Percentiles rank a stretch among this genome's conserved stretches.
Conservation (phyloP, 1,140 invertebrate species). For the Drosophila tropicalis region DNA sequence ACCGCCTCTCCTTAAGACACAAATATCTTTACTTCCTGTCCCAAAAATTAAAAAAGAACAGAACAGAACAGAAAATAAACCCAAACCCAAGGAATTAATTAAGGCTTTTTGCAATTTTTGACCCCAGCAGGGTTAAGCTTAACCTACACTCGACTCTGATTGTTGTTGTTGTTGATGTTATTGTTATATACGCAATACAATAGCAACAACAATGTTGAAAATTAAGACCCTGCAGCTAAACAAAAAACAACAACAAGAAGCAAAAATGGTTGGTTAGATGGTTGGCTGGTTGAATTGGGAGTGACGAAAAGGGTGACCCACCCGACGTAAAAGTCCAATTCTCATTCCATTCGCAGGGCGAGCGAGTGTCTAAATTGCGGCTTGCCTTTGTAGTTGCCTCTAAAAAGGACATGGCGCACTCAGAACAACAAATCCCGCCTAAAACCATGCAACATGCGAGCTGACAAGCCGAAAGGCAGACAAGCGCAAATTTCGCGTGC, state of each 20-base stretch:
- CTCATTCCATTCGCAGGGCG: constrained; percentile 19
- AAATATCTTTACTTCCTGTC: too few relatives aligned
- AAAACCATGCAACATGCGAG: constrained; percentile 81
- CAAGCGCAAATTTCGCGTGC: constrained; percentile 80
- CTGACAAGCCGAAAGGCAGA: constrained; percentile 80
- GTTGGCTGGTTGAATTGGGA: background rate
- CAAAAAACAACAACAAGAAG: constrained; percentile 14
- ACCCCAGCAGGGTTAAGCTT: constrained; percentile 17
- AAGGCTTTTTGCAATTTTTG: constrained; percentile 14
- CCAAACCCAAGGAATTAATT: constrained; percentile 17
- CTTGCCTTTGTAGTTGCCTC: constrained; percentile 70
- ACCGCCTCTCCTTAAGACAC: too few relatives aligned
- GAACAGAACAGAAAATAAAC: background rate
- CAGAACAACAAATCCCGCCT: constrained; percentile 73
- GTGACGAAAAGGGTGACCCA: constrained; percentile 7
- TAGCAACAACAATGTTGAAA: constrained; percentile 66
- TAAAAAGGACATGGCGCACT: constrained; percentile 28
- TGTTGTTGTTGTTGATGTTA: constrained; percentile 1
- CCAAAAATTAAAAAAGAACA: background rate
- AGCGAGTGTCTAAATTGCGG: constrained; percentile 66
- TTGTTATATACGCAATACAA: constrained; percentile 30
- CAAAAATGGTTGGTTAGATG: constrained; percentile 8
- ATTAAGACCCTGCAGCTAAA: constrained; percentile 67
- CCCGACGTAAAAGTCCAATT: constrained; percentile 43
- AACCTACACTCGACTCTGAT: constrained; percentile 13